Evolutionary conservation across 2,797 vertebrate species (phyloP).

Genomic region (Hippopotamyrus pictus): DNA sequence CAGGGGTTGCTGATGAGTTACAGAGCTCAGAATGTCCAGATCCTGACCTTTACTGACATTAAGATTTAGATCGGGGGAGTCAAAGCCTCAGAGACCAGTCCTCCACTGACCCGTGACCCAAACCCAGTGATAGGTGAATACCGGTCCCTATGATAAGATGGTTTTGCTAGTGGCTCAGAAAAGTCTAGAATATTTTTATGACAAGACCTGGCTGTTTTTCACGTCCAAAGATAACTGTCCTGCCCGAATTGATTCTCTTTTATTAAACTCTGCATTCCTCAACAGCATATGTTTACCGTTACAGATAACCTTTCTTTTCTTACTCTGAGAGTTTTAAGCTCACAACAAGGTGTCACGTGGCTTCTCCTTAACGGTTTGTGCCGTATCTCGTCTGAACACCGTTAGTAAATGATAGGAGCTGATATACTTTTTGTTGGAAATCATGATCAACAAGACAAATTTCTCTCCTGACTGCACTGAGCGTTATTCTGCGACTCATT

Average conservation of each 20-base stretch:
- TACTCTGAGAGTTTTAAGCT: not conserved
- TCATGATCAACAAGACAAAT: not conserved
- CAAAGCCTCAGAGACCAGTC: not conserved
- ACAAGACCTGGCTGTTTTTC: not conserved
- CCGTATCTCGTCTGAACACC: not conserved
- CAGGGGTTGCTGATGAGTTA: not conserved
- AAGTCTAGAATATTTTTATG: not conserved
- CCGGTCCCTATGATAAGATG: not conserved
- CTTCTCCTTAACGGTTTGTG: not conserved
- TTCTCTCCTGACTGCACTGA: not conserved
- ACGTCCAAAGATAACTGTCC: not conserved
- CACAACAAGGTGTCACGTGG: not conserved
- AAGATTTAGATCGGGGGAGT: not conserved
- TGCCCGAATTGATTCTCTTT: not conserved
- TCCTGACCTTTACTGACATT: not conserved
- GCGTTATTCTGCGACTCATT: not conserved
- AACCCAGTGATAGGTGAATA: not conserved
- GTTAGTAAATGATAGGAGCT: not conserved
- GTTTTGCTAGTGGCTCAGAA: not conserved
- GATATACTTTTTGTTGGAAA: not conserved
- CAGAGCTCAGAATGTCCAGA: not conserved
- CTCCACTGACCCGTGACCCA: conserved; percentile 1
- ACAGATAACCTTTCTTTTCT: not conserved
- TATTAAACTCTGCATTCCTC: not conserved
- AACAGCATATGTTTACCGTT: not conserved